Evolutionary conservation across 2,113 vertebrate genomes (phyloP).

Genomic region (Mustela lutreola): DNA sequence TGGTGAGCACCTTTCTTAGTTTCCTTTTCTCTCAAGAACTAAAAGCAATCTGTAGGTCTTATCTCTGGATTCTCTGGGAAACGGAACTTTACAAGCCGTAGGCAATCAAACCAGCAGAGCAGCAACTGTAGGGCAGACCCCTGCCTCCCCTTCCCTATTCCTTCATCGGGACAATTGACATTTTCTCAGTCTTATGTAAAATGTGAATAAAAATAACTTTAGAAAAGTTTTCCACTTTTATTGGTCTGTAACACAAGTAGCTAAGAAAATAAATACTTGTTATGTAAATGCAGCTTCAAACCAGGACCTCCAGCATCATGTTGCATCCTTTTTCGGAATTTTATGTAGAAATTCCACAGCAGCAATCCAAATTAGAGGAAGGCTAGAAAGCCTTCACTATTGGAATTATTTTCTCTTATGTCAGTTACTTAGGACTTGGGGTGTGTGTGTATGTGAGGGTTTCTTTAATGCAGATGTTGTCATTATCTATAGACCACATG

Average conservation of each 20-base stretch:
- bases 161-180: neutral
- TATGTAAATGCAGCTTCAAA: constrained; percentile 9
- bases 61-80: neutral
- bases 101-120: neutral
- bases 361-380: neutral
- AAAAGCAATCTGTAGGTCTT: constrained; percentile 1
- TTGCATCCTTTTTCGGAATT: neutral
- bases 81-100: neutral
- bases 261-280: constrained; percentile 50
- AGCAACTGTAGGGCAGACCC: neutral
- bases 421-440: neutral
- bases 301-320: neutral
- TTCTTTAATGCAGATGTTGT: neutral
- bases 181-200: constrained; percentile 56
- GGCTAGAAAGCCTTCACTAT: neutral
- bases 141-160: neutral
- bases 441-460: neutral
- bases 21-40: constrained; percentile 38
- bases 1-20: neutral
- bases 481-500: neutral
- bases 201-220: constrained; percentile 69
- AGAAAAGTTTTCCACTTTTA: constrained; percentile 68
- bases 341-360: neutral
- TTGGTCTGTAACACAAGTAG: constrained; percentile 22
- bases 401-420: neutral